phyloP scores from a whole-genome alignment of 2,797 vertebrate genomes.

The Xerus rutilus region DNA sequence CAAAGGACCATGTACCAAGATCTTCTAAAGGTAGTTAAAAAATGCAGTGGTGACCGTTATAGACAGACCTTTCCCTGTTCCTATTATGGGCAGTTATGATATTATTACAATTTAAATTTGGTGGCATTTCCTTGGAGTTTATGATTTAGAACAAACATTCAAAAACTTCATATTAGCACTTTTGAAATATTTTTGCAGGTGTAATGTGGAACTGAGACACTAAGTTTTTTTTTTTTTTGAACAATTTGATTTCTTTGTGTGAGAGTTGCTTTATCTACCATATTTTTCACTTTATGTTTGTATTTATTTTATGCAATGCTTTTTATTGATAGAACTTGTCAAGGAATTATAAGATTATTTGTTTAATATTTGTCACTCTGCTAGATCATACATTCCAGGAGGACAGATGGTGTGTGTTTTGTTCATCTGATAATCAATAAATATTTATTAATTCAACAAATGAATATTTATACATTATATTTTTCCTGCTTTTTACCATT shows the following conservation, averaged over 20 bases:
- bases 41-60: background rate
- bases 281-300: background rate
- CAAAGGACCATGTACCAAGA: background rate
- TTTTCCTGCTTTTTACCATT: background rate
- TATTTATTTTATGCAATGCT: conserved; percentile 5
- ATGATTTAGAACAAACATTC: conserved; percentile 2
- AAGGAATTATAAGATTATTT: background rate
- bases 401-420: background rate
- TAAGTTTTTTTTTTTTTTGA: background rate
- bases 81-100: background rate
- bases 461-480: background rate
- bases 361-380: background rate
- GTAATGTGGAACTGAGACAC: background rate
- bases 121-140: background rate
- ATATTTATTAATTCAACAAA: conserved; percentile 2
- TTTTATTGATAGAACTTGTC: conserved; percentile 29
- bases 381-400: background rate
- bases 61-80: background rate
- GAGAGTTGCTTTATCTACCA: background rate
- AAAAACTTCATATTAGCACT: background rate
- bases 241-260: conserved; percentile 34
- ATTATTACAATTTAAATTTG: conserved; percentile 23
- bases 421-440: background rate
- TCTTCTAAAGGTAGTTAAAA: background rate
- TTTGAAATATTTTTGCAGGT: conserved; percentile 54